These are phyloP conservation scores for Thunnus maccoyii DNA, from an alignment of 2,113 vertebrate species.

Conservation along the genomic window DNA sequence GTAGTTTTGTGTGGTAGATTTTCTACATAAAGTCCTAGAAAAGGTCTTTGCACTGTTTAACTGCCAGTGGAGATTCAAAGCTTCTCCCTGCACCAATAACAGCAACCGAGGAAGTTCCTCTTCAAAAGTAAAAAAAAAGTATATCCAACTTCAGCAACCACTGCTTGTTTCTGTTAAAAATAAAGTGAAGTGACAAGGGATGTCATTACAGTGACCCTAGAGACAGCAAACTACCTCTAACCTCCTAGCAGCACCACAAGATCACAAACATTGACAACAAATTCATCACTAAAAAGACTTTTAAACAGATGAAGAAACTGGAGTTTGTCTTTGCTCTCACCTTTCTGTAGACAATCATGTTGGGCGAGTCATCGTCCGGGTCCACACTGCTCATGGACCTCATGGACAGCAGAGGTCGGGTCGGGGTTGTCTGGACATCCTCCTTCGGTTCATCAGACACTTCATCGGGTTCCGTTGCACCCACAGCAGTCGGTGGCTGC, in stretches of 20 bases:
- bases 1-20: no score
- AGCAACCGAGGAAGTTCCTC: not conserved
- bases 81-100: no score
- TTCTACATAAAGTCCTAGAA: no score
- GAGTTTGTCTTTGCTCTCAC: slow-evolving; percentile 79
- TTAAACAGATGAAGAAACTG: not conserved
- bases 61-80: no score
- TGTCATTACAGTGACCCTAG: no score
- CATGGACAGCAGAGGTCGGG: slow-evolving; percentile 71
- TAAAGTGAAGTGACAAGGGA: not conserved
- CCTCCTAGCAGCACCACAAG: not conserved
- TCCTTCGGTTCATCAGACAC: slow-evolving; percentile 53
- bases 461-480: slow-evolving; percentile 41
- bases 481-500: slow-evolving; percentile 15
- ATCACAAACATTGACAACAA: not conserved
- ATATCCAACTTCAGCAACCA: not conserved
- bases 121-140: not conserved
- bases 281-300: not conserved
- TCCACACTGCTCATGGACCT: slow-evolving; percentile 84
- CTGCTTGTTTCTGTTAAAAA: not conserved
- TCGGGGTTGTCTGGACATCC: not conserved
- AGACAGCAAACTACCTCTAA: no score
- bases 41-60: no score
- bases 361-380: slow-evolving; percentile 94
- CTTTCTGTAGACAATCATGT: slow-evolving; percentile 99